These are phyloP conservation scores for Teleogryllus oceanicus DNA, from an alignment of 2,888 invertebrate genomes.

Conservation along the genomic window DNA sequence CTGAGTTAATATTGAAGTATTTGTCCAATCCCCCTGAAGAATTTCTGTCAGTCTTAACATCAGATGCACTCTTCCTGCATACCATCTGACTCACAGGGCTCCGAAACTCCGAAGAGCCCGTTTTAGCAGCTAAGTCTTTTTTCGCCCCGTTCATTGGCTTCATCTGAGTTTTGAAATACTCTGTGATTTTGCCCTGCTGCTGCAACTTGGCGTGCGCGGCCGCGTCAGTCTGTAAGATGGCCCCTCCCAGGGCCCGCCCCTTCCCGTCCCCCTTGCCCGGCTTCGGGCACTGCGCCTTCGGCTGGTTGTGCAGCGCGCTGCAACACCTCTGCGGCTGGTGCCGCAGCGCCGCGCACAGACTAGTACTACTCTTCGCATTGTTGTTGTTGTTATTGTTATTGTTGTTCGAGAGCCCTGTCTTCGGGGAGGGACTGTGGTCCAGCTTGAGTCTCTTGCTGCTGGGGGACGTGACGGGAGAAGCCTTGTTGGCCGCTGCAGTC, in stretches of 20 bases:
- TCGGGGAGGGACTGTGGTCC: slow-evolving; percentile 22
- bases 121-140: slow-evolving; percentile 30
- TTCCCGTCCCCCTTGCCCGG: slow-evolving; percentile 39
- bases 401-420: slow-evolving; percentile 23
- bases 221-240: slow-evolving; percentile 31
- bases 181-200: slow-evolving; percentile 75
- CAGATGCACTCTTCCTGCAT: slow-evolving; percentile 24
- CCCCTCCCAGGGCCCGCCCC: not conserved
- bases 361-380: slow-evolving; percentile 28
- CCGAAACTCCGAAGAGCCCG: slow-evolving; percentile 23
- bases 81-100: slow-evolving; percentile 22
- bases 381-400: slow-evolving; percentile 22
- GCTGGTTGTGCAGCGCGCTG: slow-evolving; percentile 40
- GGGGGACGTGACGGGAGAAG: slow-evolving; percentile 44
- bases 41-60: slow-evolving; percentile 26
- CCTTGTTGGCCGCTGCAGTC: slow-evolving; percentile 38
- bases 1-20: slow-evolving; percentile 33
- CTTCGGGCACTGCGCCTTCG: slow-evolving; percentile 32
- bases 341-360: slow-evolving; percentile 26
- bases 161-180: slow-evolving; percentile 80
- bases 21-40: slow-evolving; percentile 26
- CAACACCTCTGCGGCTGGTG: slow-evolving; percentile 35
- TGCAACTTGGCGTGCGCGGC: slow-evolving; percentile 24
- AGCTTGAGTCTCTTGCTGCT: slow-evolving; percentile 46
- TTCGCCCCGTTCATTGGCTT: slow-evolving; percentile 55